These are phyloP conservation scores for Formicarius rufipectus DNA, from an alignment of 2,113 vertebrate species.

Conservation along the genomic window DNA sequence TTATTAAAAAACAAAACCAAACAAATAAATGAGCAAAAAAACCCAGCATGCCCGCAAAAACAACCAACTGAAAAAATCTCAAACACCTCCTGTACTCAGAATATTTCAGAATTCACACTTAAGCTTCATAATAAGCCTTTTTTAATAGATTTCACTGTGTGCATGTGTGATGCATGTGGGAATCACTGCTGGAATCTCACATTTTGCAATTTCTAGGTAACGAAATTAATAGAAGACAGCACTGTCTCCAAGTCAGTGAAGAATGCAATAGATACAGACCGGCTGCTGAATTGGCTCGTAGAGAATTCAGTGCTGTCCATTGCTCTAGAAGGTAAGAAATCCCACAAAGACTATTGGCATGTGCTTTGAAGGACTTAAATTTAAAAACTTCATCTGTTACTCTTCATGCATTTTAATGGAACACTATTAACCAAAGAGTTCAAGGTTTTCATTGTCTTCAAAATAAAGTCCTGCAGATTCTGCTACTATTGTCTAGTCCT, in stretches of 20 bases:
- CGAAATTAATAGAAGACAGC: slow-evolving; percentile 97
- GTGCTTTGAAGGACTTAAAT: not conserved
- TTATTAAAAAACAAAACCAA: not conserved
- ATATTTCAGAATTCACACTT: not conserved
- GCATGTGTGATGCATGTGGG: not conserved
- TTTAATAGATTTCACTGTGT: not conserved
- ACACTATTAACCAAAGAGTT: not conserved
- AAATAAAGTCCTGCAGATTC: not conserved
- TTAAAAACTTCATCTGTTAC: not conserved
- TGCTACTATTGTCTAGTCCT: not conserved
- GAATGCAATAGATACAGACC: slow-evolving; percentile 96
- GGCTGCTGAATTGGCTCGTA: slow-evolving; percentile 94
- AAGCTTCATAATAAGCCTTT: not conserved
- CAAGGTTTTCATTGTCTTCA: not conserved
- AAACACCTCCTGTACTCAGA: not conserved
- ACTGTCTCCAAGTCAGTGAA: slow-evolving; percentile 97
- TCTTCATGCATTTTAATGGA: not conserved
- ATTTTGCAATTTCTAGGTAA: slow-evolving; percentile 82
- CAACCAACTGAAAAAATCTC: not conserved
- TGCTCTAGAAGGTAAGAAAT: slow-evolving; percentile 90
- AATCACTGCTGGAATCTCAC: not conserved
- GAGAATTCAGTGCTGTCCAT: slow-evolving; percentile 98
- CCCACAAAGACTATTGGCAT: not conserved
- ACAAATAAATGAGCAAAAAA: not conserved
- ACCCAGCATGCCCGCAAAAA: accelerated